Conservation (phyloP, 35 echinoderm and acorn worm species). For the Strongylocentrotus purpuratus region DNA sequence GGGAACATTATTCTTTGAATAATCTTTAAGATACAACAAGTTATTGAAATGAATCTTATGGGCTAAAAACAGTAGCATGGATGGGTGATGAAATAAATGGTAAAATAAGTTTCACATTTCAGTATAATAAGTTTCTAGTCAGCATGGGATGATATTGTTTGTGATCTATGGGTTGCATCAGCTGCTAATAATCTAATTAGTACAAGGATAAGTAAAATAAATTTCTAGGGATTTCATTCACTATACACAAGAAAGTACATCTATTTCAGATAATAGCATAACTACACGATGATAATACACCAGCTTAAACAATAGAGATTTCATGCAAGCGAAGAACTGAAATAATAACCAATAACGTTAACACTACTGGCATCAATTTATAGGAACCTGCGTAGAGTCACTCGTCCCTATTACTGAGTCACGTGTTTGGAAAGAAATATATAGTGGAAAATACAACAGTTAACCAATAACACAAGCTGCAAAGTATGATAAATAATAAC, state of each 20-base stretch:
- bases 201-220: slow-evolving; percentile 1
- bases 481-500: slow-evolving; percentile 53
- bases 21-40: background rate
- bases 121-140: background rate
- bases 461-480: background rate
- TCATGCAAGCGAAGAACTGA: slow-evolving; percentile 29
- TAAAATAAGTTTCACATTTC: background rate
- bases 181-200: slow-evolving; percentile 30
- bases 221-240: background rate
- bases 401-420: background rate
- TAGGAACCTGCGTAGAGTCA: background rate
- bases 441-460: background rate
- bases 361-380: background rate
- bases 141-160: background rate
- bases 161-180: background rate
- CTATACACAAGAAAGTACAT: slow-evolving; percentile 48
- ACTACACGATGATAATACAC: slow-evolving; percentile 42
- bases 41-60: background rate
- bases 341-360: background rate
- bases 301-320: slow-evolving; percentile 28
- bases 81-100: background rate
- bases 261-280: slow-evolving; percentile 55
- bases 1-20: background rate
- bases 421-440: background rate
- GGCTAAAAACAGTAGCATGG: background rate